phyloP scores from a whole-genome alignment of 2,888 invertebrate genomes.

The Acleris cristana region DNA sequence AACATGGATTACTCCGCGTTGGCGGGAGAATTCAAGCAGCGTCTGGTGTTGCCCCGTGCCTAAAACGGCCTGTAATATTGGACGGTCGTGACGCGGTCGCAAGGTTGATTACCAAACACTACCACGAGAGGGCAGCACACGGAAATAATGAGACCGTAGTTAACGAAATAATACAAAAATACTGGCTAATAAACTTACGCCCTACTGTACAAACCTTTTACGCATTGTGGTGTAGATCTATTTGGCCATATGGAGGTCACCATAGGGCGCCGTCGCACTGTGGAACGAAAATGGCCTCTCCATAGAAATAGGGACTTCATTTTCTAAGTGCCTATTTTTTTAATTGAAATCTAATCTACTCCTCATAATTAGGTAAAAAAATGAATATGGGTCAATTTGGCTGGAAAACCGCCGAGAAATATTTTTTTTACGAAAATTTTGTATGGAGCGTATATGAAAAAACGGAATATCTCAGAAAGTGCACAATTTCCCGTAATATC shows the following conservation, averaged over 20 bases:
- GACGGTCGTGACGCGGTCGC: conserved; percentile 11
- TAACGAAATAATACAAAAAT: conserved; percentile 33
- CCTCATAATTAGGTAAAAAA: too few relatives aligned
- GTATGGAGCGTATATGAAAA: too few relatives aligned
- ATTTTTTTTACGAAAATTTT: too few relatives aligned
- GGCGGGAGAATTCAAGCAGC: conserved; percentile 16
- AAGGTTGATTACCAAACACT: conserved; percentile 3
- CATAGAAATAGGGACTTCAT: too few relatives aligned
- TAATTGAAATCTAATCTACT: too few relatives aligned
- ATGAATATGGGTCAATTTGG: too few relatives aligned
- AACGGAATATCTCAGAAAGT: too few relatives aligned
- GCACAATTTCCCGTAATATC: too few relatives aligned
- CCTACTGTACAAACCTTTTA: conserved; percentile 34
- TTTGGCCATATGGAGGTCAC: conserved; percentile 26
- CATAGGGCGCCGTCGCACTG: conserved; percentile 12
- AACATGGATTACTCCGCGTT: conserved; percentile 1
- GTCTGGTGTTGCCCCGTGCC: neutral
- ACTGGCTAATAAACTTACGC: conserved; percentile 22
- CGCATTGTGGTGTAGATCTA: conserved; percentile 17
- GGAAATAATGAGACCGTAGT: conserved; percentile 33
- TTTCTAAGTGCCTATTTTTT: too few relatives aligned
- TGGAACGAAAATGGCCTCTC: too few relatives aligned
- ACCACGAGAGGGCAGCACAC: conserved; percentile 16
- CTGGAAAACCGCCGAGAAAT: too few relatives aligned
- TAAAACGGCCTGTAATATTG: conserved; percentile 13